Evolutionary conservation across 2,888 invertebrate genomes (phyloP), one percentile per base, ranked within the genome.

Genomic region (Epistrophe eligans): DNA sequence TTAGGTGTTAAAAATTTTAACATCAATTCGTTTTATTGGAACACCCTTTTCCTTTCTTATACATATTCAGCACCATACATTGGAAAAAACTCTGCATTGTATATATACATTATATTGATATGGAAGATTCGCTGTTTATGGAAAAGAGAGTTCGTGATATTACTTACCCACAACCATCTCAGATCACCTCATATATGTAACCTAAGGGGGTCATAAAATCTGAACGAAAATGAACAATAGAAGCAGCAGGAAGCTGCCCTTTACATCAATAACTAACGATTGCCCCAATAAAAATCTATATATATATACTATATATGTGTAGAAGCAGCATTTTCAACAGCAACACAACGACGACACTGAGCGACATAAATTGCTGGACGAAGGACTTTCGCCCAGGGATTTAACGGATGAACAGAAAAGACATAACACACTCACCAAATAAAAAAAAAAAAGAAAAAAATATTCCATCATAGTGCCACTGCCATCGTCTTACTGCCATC

Each of bases 241-340:
- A 77, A 84, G 66, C 76, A 76, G 80, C 64, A 80, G 71, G 66
- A 80, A 77, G 72, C 76, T 80, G 50, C 71, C 76, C 71, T 64
- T 76, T 80, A 73, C 77, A 85, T 85, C 85, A 85, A 77, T 82
- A 85, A 82, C 85, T 85, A 82, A 85, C 85, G 77, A 85, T 85
- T 85, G 85, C 79, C 77, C 71, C 70, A 79, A 82, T 85, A 82
- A 82, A 85, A 85, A 55, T 55, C 40, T 72, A 79, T 71, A 50
- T 17, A 2, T 55, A 28, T 28, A 1, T n/a, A n/a, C n/a, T n/a
- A n/a, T n/a, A 55, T 15, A 8, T 28, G 7, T 32, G 10, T 35
- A 19, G 17, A 17, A 48, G 17, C 19, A 45, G n/a, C 43, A 43
- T 2, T n/a, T 8, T 15, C 60, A 45, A 19, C 62, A 50, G 17